Evolutionary conservation across 37 sponge, comb jelly and placozoan genomes (phyloP), one percentile per base, ranked within the genome.

Genomic region (Ephydatia muelleri): DNA sequence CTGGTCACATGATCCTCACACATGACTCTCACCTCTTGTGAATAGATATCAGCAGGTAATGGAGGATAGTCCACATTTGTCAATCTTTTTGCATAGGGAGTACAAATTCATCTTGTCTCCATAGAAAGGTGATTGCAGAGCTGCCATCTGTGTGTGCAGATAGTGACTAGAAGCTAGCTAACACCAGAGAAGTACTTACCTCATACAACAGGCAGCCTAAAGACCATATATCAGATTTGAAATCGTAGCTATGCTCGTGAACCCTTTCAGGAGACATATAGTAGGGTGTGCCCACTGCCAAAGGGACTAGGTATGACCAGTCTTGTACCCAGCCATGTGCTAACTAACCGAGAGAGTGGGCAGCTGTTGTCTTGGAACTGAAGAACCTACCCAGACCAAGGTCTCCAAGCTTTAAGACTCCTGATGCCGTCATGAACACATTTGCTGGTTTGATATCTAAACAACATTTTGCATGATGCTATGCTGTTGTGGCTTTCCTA

Each of bases 201-300:
- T 99, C 99, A 88, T 99, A 99, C 69, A 99, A 86, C 37, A 99
- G 84, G 69, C 99, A 99, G 32, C 99, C 99, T n/a, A 99, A 87
- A 19, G 99, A 99, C 99, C 99, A 99, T 35, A 97, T 96, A 73
- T 99, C 99, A 33, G 97, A 97, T 31, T 93, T 91, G 87, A 99
- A 99, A 82, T 93, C 97, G 82, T 99, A 99, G 23, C 99, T 97
- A 76, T 82, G 89, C 82, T 99, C 99, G 57, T 99, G 95, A 67
- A 99, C 97, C 81, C 99, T 86, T 80, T 99, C 99, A 16, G 99
- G 99, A 9, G 97, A 93, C 99, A 99, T 99, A 90, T 99, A 99
- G 90, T 99, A 99, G 2, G 99, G 99, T 11, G 99, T 99, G 1
- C 99, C 99, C 65, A 99, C 99, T 97, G 85, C 30, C 49, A 14